These are phyloP conservation scores for Anagrus nilaparvatae DNA, from an alignment of 1,140 invertebrate species.

Conservation along the genomic window DNA sequence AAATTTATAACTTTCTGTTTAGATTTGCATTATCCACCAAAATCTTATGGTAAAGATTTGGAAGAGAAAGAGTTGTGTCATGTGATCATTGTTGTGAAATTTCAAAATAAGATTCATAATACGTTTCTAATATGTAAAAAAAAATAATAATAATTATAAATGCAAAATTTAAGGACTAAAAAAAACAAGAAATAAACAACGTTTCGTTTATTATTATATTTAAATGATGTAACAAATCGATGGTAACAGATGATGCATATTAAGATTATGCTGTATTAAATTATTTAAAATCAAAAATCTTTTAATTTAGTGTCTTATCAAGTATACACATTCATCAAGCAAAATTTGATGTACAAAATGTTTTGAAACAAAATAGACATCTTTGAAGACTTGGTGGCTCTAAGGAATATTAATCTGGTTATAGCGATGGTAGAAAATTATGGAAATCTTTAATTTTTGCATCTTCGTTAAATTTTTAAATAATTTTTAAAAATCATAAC, in stretches of 20 bases:
- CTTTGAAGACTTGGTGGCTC: conserved; percentile 20
- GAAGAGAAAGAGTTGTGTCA: too few relatives aligned
- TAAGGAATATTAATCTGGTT: conserved; percentile 34
- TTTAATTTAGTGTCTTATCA: conserved; percentile 20
- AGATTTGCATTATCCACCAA: conserved; percentile 96
- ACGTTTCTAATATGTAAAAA: too few relatives aligned
- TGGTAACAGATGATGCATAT: conserved; percentile 18
- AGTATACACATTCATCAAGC: conserved; percentile 16
- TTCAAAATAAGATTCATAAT: too few relatives aligned
- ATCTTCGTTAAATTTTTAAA: conserved; percentile 45
- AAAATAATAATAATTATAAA: too few relatives aligned
- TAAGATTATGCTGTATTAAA: conserved; percentile 7
- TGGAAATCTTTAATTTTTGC: conserved; percentile 61
- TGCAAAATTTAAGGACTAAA: too few relatives aligned
- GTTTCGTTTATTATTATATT: conserved; percentile 17
- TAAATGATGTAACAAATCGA: conserved; percentile 17
- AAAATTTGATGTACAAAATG: conserved; percentile 10
- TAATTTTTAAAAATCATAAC: too few relatives aligned
- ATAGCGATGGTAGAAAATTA: conserved; percentile 40
- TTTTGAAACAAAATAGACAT: conserved; percentile 19
- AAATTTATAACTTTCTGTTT: conserved; percentile 95
- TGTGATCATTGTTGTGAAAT: too few relatives aligned
- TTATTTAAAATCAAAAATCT: conserved; percentile 4
- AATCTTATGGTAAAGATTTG: conserved; percentile 95
- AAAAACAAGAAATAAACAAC: too few relatives aligned